Base-by-base conservation (phyloP, 2,797 vertebrate genomes). In the Trachurus trachurus region DNA sequence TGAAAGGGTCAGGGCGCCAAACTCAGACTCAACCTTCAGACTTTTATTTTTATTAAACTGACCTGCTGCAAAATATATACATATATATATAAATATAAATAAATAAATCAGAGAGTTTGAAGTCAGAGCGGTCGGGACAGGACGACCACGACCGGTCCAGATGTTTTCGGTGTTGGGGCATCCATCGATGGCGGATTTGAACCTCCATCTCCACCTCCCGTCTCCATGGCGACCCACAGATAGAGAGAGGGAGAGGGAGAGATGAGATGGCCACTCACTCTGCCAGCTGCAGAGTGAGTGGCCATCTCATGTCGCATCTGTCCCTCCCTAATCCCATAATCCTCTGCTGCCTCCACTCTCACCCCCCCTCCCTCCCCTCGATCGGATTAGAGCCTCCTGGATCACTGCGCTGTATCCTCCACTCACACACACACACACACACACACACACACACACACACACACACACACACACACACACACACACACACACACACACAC, bases 221-320 rank as follows among this genome's bases (percentile, higher is more conserved):
- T 79, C 29, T 19, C 52, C 50, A 39, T 22, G 44, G 61, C 12
- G 37, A 82, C 66, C 66, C 9, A 1, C 1, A 47, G 50, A 0
- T 8, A 31, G 31, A 34, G 31, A 34, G 2, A 34, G 31, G 4
- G 31, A 34, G 31, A 34, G 31, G 6, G 31, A 34, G 31, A 5
- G 31, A 34, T 9, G 39, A 40, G 39, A 40, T 40, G 39, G 39
- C 39, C 39, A 40, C 39, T 40, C 39, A 26, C 26, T 47, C 26
- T 47, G 29, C 22, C 73, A 47, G 74, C 75, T 67, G 75, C 87
- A 83, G 74, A 91, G 87, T 91, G 89, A 26, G 26, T 26, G 26
- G 82, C 87, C 88, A 82, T 89, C 92, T 92, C 87, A 89, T 90
- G 88, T 87, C 61, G 17, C 79, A 88, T 91, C 84, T 85, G 74